Conservation (phyloP, 2,888 invertebrate species). For the Ethmia dodecea region DNA sequence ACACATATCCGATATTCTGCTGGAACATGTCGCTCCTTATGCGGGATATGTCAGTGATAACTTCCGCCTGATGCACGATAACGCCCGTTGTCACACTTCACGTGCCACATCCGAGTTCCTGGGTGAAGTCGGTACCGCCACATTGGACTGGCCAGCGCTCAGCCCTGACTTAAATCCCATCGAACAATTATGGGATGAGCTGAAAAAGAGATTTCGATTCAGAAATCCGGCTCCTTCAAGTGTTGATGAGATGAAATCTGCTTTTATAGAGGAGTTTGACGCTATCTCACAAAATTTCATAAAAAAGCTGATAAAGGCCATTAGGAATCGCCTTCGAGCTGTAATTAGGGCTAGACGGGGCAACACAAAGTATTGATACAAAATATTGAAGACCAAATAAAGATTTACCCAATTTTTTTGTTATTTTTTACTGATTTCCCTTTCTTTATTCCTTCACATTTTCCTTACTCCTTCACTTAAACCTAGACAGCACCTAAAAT, state of each 20-base stretch:
- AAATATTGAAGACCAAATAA: background rate
- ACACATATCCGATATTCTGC: too few relatives aligned
- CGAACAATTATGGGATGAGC: constrained; percentile 9
- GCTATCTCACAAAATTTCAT: too few relatives aligned
- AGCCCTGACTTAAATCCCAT: constrained; percentile 12
- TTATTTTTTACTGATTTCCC: background rate
- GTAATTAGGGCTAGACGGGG: constrained; percentile 2
- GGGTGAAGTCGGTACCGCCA: too few relatives aligned
- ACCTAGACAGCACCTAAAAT: too few relatives aligned
- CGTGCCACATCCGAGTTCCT: too few relatives aligned
- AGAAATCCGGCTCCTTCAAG: background rate
- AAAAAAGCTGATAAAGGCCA: background rate
- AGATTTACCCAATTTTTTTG: background rate
- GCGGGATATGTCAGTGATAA: too few relatives aligned
- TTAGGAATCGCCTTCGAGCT: background rate
- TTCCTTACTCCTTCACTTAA: too few relatives aligned
- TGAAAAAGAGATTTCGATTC: constrained; percentile 6
- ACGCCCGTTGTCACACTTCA: too few relatives aligned
- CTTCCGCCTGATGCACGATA: too few relatives aligned
- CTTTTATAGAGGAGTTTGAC: constrained; percentile 1
- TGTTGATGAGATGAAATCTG: background rate
- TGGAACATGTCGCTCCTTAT: too few relatives aligned
- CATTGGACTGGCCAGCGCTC: constrained; percentile 3
- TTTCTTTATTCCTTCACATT: background rate
- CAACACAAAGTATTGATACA: background rate